phyloP scores from a whole-genome alignment of 2,113 vertebrate genomes.

The Calypte anna region DNA sequence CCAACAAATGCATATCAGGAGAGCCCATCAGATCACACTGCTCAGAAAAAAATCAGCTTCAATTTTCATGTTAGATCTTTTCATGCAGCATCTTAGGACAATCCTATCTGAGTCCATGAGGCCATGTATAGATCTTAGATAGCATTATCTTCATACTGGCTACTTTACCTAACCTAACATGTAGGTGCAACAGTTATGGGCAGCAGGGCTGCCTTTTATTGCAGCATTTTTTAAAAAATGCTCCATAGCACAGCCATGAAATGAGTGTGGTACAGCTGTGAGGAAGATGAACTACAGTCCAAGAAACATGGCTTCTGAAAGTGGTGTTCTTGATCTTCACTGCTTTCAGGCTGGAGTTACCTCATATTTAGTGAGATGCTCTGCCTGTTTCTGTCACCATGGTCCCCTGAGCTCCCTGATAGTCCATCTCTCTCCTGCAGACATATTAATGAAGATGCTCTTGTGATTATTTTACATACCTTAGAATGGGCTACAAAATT shows the following conservation, averaged over 20 bases:
- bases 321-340: neutral
- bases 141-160: neutral
- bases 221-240: neutral
- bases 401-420: neutral
- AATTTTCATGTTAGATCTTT: neutral
- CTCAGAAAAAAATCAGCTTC: neutral
- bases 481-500: neutral
- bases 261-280: neutral
- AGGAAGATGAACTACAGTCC: neutral
- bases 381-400: neutral
- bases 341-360: neutral
- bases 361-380: neutral
- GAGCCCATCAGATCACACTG: neutral
- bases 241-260: neutral
- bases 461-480: neutral
- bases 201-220: neutral
- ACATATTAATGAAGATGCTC: neutral
- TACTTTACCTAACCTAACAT: neutral
- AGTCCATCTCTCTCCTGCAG: neutral
- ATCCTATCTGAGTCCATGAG: neutral
- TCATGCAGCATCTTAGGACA: neutral
- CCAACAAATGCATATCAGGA: neutral
- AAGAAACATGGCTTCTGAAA: neutral
- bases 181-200: neutral
- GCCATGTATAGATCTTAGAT: neutral